A percentile compares a stretch with the other conserved stretches of the same genome.
Conservation (phyloP, 2,113 vertebrate genomes). For the Nesoenas mayeri region DNA sequence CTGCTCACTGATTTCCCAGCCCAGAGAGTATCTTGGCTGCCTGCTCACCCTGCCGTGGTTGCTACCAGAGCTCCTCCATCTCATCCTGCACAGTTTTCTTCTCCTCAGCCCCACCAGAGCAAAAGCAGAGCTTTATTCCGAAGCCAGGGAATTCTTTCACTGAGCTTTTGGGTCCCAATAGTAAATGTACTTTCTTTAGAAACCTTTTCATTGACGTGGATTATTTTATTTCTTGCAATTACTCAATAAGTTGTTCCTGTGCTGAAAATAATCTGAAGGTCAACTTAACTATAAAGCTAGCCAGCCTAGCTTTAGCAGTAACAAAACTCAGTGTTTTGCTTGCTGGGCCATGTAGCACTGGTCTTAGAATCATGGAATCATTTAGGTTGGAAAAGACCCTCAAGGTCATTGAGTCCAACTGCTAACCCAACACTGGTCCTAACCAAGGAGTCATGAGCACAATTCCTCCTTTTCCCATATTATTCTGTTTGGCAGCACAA, state of each 20-base stretch:
- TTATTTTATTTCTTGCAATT: background rate
- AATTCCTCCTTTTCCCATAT: background rate
- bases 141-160: background rate
- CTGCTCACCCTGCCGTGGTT: background rate
- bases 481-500: background rate
- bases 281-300: background rate
- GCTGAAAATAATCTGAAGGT: background rate
- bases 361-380: background rate
- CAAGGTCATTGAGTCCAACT: too few species aligned
- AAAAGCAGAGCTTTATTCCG: background rate
- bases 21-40: background rate
- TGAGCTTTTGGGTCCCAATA: background rate
- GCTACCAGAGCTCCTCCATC: background rate
- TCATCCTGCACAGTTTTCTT: background rate
- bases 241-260: background rate
- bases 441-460: background rate
- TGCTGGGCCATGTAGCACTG: background rate
- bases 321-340: background rate
- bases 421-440: too few species aligned
- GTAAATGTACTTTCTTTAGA: background rate
- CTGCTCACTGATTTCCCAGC: slow-evolving; percentile 37
- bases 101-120: background rate
- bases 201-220: background rate
- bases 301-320: background rate
- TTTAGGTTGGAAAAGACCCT: too few species aligned